These are phyloP conservation scores for Drosophila micromelanica DNA, from an alignment of 1,140 invertebrate species.

Conservation along the genomic window DNA sequence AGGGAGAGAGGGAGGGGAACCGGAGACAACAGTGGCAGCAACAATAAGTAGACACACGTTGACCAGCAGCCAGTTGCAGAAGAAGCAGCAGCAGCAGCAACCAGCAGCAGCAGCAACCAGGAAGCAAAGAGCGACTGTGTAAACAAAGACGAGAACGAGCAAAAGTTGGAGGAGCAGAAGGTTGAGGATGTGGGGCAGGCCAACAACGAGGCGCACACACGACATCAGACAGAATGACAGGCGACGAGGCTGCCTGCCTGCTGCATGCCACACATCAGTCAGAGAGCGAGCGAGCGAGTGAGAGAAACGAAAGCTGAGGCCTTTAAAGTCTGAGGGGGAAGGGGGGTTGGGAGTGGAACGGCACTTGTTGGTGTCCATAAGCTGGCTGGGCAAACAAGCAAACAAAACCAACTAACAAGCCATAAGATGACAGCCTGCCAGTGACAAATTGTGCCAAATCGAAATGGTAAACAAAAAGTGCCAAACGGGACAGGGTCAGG, in stretches of 20 bases:
- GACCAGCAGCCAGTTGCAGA: slow-evolving; percentile 57
- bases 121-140: slow-evolving; percentile 55
- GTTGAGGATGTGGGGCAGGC: background rate
- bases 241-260: slow-evolving; percentile 40
- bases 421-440: slow-evolving; percentile 80
- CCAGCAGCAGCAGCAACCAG: slow-evolving; percentile 16
- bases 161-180: slow-evolving; percentile 6
- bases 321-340: slow-evolving; percentile 37
- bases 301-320: slow-evolving; percentile 27
- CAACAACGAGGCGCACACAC: slow-evolving; percentile 12
- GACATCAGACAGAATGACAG: slow-evolving; percentile 27
- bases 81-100: slow-evolving; percentile 15
- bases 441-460: slow-evolving; percentile 82
- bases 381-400: slow-evolving; percentile 77
- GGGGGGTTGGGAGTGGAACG: background rate
- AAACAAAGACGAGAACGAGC: slow-evolving; percentile 70
- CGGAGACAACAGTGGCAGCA: slow-evolving; percentile 20
- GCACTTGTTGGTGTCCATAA: slow-evolving; percentile 81
- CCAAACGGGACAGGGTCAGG: slow-evolving; percentile 1
- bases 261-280: slow-evolving; percentile 66
- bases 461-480: slow-evolving; percentile 76
- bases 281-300: slow-evolving; percentile 23
- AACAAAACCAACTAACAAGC: slow-evolving; percentile 81
- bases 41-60: slow-evolving; percentile 73
- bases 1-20: slow-evolving; percentile 1